phyloP scores from a whole-genome alignment of 2,113 vertebrate species.

The Rhynchomys soricoides region DNA sequence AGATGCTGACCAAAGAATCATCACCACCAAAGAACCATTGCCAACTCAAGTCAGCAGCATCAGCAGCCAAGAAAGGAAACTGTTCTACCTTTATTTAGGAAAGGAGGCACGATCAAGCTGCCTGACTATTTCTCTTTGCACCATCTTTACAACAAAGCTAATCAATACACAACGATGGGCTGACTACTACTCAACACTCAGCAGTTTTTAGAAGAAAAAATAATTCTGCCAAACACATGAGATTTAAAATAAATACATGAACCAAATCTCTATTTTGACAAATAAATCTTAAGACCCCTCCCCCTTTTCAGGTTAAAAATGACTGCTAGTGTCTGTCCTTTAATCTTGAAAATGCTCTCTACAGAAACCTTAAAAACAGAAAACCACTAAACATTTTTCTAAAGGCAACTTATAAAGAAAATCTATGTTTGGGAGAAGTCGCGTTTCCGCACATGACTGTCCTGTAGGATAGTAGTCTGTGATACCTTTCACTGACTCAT shows the following conservation, averaged over 20 bases:
- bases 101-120: not conserved
- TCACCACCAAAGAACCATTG: not conserved
- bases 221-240: not conserved
- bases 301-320: conserved; percentile 65
- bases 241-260: not conserved
- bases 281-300: conserved; percentile 60
- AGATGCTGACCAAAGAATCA: not conserved
- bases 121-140: not conserved
- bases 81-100: not conserved
- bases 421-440: conserved; percentile 59
- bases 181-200: not conserved
- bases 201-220: conserved; percentile 41
- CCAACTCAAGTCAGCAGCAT: not conserved
- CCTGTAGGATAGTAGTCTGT: not conserved
- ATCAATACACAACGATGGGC: not conserved
- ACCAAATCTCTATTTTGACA: conserved; percentile 72
- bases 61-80: not conserved
- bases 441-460: not conserved
- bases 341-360: conserved; percentile 74
- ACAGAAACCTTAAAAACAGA: conserved; percentile 56
- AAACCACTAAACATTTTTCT: conserved; percentile 61
- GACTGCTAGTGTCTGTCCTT: conserved; percentile 59
- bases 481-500: not conserved
- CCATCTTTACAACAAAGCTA: not conserved
- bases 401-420: conserved; percentile 70